Evolutionary conservation across 2,888 invertebrate species (phyloP).

Genomic region (Strigamia crassipes): DNA sequence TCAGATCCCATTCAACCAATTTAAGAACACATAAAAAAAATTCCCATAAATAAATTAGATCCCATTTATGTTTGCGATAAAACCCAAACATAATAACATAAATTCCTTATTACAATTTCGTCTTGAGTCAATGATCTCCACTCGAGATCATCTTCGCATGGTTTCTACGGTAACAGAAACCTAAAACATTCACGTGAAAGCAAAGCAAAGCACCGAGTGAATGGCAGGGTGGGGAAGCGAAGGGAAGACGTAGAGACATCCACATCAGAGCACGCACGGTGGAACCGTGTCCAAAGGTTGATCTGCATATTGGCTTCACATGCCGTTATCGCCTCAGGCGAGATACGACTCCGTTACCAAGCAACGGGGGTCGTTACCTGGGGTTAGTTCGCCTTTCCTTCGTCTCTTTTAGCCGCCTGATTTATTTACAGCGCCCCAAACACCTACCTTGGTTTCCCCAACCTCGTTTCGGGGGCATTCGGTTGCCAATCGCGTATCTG

Average conservation of each 20-base stretch:
- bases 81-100: constrained; percentile 4
- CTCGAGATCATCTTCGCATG: background rate
- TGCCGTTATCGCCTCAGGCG: constrained; percentile 14
- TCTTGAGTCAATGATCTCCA: constrained; percentile 8
- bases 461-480: constrained; percentile 37
- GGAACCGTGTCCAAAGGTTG: constrained; percentile 29
- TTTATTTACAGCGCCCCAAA: constrained; percentile 39
- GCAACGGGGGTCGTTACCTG: constrained; percentile 37
- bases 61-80: constrained; percentile 23
- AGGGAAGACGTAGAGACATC: background rate
- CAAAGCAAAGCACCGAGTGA: background rate
- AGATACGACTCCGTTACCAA: constrained; percentile 15
- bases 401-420: constrained; percentile 38
- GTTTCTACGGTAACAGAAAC: background rate
- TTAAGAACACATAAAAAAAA: constrained; percentile 6
- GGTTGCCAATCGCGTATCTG: constrained; percentile 37
- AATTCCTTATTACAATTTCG: constrained; percentile 40
- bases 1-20: background rate
- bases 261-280: background rate
- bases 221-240: background rate
- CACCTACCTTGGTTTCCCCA: constrained; percentile 24
- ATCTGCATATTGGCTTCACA: constrained; percentile 40
- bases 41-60: constrained; percentile 15
- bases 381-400: constrained; percentile 14
- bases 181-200: background rate